Conservation (phyloP, 2,797 vertebrate genomes). For the Peromyscus eremicus region DNA sequence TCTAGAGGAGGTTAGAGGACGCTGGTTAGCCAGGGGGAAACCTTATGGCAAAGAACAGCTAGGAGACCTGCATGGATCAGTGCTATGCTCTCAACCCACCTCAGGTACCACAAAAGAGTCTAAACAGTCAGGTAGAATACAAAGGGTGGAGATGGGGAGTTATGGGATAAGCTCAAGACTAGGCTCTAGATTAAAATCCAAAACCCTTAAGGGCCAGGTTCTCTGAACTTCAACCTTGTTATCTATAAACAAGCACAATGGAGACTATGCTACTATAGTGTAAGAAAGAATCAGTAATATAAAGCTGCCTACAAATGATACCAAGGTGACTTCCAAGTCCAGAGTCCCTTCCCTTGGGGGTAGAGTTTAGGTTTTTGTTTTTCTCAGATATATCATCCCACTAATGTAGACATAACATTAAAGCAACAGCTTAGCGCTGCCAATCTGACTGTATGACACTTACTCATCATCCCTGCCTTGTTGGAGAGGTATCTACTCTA, state of each 20-base stretch:
- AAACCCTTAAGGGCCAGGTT: neutral
- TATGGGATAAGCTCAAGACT: neutral
- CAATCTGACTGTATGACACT: slow-evolving; percentile 26
- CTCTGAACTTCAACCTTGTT: slow-evolving; percentile 49
- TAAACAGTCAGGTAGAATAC: neutral
- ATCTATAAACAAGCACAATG: neutral
- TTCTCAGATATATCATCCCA: neutral
- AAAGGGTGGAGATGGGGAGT: neutral
- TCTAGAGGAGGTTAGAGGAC: neutral
- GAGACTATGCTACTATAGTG: neutral
- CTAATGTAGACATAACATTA: slow-evolving; percentile 35
- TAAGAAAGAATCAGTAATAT: slow-evolving; percentile 28
- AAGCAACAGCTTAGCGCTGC: neutral
- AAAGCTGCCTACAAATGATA: neutral
- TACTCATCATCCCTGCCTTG: neutral
- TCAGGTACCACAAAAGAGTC: neutral
- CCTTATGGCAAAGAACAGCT: neutral
- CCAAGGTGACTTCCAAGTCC: neutral
- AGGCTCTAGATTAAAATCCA: slow-evolving; percentile 22
- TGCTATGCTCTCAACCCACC: neutral
- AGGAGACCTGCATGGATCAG: neutral
- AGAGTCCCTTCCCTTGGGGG: neutral
- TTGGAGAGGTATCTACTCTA: neutral
- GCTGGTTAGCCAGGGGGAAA: neutral
- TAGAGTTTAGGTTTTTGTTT: slow-evolving; percentile 55